Percentiles rank a stretch among this genome's conserved stretches.
Evolutionary conservation across 2,113 vertebrate genomes (phyloP).

Genomic region (Cavia aperea): DNA sequence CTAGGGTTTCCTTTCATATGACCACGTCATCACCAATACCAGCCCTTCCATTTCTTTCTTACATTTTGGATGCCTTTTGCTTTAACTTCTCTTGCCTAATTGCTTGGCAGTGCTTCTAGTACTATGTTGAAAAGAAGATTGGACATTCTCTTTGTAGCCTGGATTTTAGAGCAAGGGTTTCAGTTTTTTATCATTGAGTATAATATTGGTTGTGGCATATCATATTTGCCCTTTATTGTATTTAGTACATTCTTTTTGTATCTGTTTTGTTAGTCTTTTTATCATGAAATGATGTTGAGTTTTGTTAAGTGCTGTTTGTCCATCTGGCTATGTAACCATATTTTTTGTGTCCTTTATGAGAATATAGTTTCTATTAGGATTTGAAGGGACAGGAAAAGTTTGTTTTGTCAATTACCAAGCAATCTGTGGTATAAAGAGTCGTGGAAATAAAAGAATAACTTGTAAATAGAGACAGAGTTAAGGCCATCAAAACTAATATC

Average conservation of each 20-base stretch:
- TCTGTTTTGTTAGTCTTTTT: background rate
- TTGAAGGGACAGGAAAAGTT: background rate
- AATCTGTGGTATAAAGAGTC: background rate
- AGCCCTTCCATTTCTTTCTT: background rate
- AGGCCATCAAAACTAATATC: background rate
- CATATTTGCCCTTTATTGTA: background rate
- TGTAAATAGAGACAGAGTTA: background rate
- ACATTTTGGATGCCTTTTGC: background rate
- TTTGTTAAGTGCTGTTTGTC: background rate
- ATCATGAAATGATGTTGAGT: background rate
- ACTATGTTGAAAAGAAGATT: background rate
- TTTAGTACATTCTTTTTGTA: background rate
- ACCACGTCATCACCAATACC: background rate
- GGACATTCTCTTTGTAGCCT: background rate
- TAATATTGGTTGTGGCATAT: background rate
- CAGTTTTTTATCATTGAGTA: background rate
- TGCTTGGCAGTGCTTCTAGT: background rate
- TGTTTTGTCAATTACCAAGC: background rate
- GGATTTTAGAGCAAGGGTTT: background rate
- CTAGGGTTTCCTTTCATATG: background rate
- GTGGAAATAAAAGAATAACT: constrained; percentile 14
- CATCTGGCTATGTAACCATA: background rate
- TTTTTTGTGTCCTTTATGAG: background rate
- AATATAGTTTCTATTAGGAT: constrained; percentile 6
- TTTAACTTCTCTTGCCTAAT: background rate